Evolutionary conservation across 2,888 invertebrate species (phyloP), one percentile per base, ranked within the genome.

Genomic region (Andrena praecox): DNA sequence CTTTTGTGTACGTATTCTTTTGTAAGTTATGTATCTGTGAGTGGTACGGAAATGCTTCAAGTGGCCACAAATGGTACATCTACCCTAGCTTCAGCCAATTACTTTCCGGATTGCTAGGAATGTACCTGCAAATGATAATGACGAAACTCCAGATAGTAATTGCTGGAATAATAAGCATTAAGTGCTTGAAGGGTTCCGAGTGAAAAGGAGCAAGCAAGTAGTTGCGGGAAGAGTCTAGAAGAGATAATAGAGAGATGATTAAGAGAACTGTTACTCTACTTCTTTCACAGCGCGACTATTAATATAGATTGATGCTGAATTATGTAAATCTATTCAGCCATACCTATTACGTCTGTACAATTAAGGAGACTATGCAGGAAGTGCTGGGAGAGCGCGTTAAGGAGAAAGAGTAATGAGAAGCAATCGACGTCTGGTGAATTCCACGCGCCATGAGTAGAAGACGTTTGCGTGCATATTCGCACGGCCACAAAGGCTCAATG

Each of bases 401-500:
- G 16, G 16, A 16, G 29, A 31, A 62, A 31, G 16, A n/a, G n/a
- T 62, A 33, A 31, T n/a, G 31, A 31, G n/a, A 60, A 31, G n/a
- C 60, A 33, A 42, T 63, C 63, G 63, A 63, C 20, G 20, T 42
- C 33, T 24, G 10, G 12, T 7, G 63, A 27, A 24, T 42, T 63
- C n/a, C 33, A 42, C n/a, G 29, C 24, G 27, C 31, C n/a, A 8
- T 7, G 62, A 4, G 5, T 62, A 10, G 35, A 63, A 63, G 42
- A 63, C 63, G 24, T 42, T 63, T 60, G 31, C 31, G n/a, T 56
- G 20, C 59, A 16, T 24, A 35, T 52, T 20, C 7, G 31, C 54
- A n/a, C 48, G 66, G 7, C n/a, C 29, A 63, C 69, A 69, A 77
- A 69, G 64, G 27, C 2, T 33, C 0, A 24, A 16, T 77, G 79